Evolutionary conservation across 2,888 invertebrate species (phyloP).

Genomic region (Eupithecia inturbata): DNA sequence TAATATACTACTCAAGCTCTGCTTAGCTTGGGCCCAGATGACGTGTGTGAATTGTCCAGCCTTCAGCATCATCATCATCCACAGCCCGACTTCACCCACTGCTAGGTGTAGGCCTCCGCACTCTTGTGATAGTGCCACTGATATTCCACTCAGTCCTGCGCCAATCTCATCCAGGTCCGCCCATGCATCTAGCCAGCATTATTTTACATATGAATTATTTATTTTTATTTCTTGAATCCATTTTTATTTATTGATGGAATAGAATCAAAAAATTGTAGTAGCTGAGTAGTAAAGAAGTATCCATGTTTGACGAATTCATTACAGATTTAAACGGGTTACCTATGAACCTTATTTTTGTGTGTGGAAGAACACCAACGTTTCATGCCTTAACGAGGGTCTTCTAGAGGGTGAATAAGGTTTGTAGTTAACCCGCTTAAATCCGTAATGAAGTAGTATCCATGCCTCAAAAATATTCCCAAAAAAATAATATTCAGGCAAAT

Average conservation of each 20-base stretch:
- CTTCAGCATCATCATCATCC: not conserved
- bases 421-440: no score
- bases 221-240: not conserved
- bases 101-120: not conserved
- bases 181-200: not conserved
- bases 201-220: not conserved
- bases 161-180: not conserved
- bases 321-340: no score
- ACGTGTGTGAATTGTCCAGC: not conserved
- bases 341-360: no score
- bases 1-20: not conserved
- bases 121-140: not conserved
- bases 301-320: no score
- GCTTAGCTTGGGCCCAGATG: not conserved
- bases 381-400: no score
- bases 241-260: not conserved
- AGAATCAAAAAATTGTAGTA: not conserved
- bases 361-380: no score
- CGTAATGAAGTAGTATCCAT: no score
- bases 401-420: no score
- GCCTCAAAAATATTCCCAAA: not conserved
- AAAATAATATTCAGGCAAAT: not conserved
- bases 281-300: not conserved
- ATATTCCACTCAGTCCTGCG: not conserved
- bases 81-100: not conserved